These are phyloP conservation scores for Ameiurus melas DNA, from an alignment of 2,113 vertebrate genomes.

Conservation along the genomic window DNA sequence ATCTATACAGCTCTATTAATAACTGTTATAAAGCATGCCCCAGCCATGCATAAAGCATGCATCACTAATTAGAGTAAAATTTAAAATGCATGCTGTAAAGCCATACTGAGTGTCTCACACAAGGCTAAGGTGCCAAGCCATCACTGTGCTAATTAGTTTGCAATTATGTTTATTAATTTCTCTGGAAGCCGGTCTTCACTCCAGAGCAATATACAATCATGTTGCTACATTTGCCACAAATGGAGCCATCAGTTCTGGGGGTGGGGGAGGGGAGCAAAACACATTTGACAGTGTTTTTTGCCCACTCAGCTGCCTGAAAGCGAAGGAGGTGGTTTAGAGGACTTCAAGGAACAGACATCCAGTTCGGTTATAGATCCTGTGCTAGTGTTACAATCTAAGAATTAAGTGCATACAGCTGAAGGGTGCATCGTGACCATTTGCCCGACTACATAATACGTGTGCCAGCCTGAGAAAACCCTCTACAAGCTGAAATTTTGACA, in stretches of 20 bases:
- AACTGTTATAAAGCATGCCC: slow-evolving; percentile 74
- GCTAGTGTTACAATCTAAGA: not conserved
- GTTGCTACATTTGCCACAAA: slow-evolving; percentile 54
- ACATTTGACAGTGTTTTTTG: slow-evolving; percentile 42
- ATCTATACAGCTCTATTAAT: slow-evolving; percentile 78
- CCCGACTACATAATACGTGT: not conserved
- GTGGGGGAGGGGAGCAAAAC: not conserved
- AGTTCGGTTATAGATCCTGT: not conserved
- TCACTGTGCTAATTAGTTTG: slow-evolving; percentile 80
- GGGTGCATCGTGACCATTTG: not conserved
- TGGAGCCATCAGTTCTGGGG: slow-evolving; percentile 49
- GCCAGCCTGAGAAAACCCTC: not conserved
- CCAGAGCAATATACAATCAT: slow-evolving; percentile 50
- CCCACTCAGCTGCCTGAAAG: slow-evolving; percentile 40
- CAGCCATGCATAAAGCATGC: slow-evolving; percentile 75
- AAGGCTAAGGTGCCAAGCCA: slow-evolving; percentile 76
- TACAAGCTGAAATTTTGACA: not conserved
- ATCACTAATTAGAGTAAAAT: slow-evolving; percentile 79
- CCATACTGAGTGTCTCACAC: slow-evolving; percentile 74
- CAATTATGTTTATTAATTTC: slow-evolving; percentile 81
- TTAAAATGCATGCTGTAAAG: slow-evolving; percentile 79
- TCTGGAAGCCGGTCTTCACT: slow-evolving; percentile 72
- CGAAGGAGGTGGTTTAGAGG: slow-evolving; percentile 18
- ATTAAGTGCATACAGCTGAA: not conserved
- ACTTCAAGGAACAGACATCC: slow-evolving; percentile 1